Evolutionary conservation across 2,888 invertebrate species (phyloP).

Genomic region (Pterostichus niger): DNA sequence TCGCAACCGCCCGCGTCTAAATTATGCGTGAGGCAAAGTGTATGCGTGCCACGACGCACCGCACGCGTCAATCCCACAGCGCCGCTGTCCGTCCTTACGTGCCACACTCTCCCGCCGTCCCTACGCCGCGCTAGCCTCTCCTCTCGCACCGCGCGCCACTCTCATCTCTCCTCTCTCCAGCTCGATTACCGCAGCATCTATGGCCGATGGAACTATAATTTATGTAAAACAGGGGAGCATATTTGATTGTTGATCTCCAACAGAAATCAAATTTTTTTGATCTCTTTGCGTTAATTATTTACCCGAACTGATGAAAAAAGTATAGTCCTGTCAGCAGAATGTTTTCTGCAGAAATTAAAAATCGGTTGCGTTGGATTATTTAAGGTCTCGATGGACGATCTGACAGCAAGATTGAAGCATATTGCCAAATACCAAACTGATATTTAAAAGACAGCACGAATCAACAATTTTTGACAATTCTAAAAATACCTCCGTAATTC

Average conservation of each 20-base stretch:
- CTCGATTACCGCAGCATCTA: constrained; percentile 28
- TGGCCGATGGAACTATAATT: constrained; percentile 39
- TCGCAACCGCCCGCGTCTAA: constrained; percentile 77
- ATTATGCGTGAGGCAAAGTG: constrained; percentile 78
- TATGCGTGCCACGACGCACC: constrained; percentile 72
- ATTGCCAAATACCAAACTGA: constrained; percentile 29
- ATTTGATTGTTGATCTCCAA: constrained; percentile 51
- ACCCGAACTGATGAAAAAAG: constrained; percentile 46
- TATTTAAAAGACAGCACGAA: constrained; percentile 37
- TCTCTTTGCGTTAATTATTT: constrained; percentile 53
- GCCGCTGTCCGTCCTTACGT: constrained; percentile 56
- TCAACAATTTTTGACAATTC: constrained; percentile 44
- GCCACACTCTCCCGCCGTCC: neutral
- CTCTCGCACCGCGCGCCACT: neutral
- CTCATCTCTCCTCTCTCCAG: constrained; percentile 1
- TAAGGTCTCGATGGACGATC: constrained; percentile 47
- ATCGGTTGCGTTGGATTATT: constrained; percentile 52
- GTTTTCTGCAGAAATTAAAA: constrained; percentile 56
- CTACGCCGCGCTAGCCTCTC: neutral
- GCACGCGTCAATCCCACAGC: constrained; percentile 73
- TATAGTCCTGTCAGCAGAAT: constrained; percentile 36
- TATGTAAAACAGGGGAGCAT: constrained; percentile 55
- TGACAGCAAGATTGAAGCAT: constrained; percentile 42
- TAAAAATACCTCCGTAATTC: constrained; percentile 41
- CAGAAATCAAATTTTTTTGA: constrained; percentile 48